Base-by-base conservation (phyloP, 2,113 vertebrate genomes). In the Rafetus swinhoei region DNA sequence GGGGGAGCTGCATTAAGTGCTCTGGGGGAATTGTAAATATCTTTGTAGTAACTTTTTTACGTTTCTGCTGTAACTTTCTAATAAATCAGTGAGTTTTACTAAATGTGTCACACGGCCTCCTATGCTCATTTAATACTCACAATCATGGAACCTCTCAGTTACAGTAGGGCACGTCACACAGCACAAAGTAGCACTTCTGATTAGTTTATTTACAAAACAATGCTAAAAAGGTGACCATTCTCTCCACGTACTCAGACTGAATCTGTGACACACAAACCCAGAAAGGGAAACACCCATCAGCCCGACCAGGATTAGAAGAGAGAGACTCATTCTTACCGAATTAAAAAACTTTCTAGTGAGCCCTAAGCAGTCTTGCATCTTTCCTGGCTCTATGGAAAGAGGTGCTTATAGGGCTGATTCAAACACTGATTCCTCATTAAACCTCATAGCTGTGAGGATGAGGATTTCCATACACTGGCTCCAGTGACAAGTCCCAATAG, bases 21-120 rank as follows among this genome's bases (percentile, higher is more conserved):
- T 81, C 60, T 72, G 14, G 82, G 90, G 92, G 83, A 72, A 45
- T 60, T 96, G 86, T 97, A 94, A 69, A 97, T 69, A 89, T 35
- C 10, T 79, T 93, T 94, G 65, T 89, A 96, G 91, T 56, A 86
- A 82, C 60, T 86, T 0, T 94, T 84, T 52, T 93, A 96, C 53
- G 82, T 96, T 96, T 94, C 35, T 95, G 92, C 91, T 93, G 19
- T 94, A 94, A 93, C 90, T 94, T 95, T 94, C 79, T 97, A 97
- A 96, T 97, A 97, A 97, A 97, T 59, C 81, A 87, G 11, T 29
- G 5, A 84, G 22, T 85, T 96, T 94, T 84, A 89, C 35, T 50
- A 24, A 95, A 93, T 2, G 55, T 88, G 62, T 57, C 57, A 80
- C 29, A 87, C 45, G 45, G 74, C 4, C 7, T 83, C 6, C 14